A percentile compares a stretch with the other conserved stretches of the same genome.
Conservation (phyloP, 2,797 vertebrate species). For the Enteromius viviparus region DNA sequence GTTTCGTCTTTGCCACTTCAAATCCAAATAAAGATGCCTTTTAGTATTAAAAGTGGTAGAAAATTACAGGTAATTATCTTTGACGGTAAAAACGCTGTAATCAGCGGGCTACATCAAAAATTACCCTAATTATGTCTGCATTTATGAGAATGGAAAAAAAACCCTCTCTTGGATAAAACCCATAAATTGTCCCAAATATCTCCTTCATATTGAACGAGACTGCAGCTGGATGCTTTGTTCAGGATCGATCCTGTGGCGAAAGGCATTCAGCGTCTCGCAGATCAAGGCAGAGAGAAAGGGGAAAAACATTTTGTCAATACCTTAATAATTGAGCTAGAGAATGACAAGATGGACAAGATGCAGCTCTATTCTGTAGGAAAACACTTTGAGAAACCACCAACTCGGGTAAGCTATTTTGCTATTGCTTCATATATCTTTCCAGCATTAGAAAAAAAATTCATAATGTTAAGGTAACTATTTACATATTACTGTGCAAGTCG, state of each 20-base stretch:
- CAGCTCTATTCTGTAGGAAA: constrained; percentile 76
- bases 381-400: constrained; percentile 70
- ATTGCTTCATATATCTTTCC: constrained; percentile 69
- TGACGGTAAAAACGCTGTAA: constrained; percentile 99
- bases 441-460: background rate
- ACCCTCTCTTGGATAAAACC: constrained; percentile 99
- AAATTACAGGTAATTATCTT: constrained; percentile 99
- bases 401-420: constrained; percentile 87
- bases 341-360: constrained; percentile 96
- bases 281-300: constrained; percentile 93
- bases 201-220: constrained; percentile 99
- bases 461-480: background rate
- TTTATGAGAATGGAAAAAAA: constrained; percentile 99
- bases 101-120: constrained; percentile 99
- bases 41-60: constrained; percentile 99
- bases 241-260: constrained; percentile 97
- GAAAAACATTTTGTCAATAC: constrained; percentile 98
- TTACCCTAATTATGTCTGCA: constrained; percentile 99
- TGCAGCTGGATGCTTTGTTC: constrained; percentile 99
- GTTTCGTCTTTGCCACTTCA: constrained; percentile 99
- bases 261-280: constrained; percentile 96
- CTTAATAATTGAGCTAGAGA: constrained; percentile 96
- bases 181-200: constrained; percentile 99
- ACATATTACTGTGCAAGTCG: background rate
- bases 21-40: constrained; percentile 99